Evolutionary conservation across 2,113 vertebrate species (phyloP), one percentile per base, ranked within the genome.

Genomic region (Trinectes maculatus): DNA sequence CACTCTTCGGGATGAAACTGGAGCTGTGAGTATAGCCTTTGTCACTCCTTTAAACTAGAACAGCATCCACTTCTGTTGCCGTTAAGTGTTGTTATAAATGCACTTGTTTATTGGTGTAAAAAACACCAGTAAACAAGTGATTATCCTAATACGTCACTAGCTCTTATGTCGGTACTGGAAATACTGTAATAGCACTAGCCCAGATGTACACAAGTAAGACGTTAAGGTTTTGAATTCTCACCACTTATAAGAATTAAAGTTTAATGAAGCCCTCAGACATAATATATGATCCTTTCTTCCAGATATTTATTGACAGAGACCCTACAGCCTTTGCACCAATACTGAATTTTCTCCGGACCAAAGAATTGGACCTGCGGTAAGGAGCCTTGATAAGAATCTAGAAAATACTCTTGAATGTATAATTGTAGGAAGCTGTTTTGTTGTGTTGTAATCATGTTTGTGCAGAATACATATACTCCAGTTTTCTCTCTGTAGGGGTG

Each of bases 261-360:
- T 13, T 54, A 22, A 43, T 55, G 31, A 49, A 8, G 8, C 10
- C 2, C 2, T 49, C 16, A 6, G 53, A n/a, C 15, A 31, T 40
- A 18, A 25, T 52, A 15, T 54, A 12, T 31, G 5, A 55, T 43
- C 26, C 25, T 51, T 43, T 82, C 84, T 90, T 90, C 11, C 85
- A 99, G 97, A 99, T 99, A 94, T 99, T 99, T 94, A 99, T 99
- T 88, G 98, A 99, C 87, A 91, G 98, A 89, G 98, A 99, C 86
- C 98, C 98, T 2, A 94, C 96, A 84, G 96, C 97, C 29, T 99
- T 99, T 93, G 96, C 96, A 84, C 97, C 98, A 57, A 99, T 99
- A 91, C 88, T 99, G 87, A 99, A 99, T 92, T 99, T 99, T 86
- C 98, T 99, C 84, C 92, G 98, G 82, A 99, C 98, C 69, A 99